Evolutionary conservation across 2,888 invertebrate species (phyloP), one percentile per base, ranked within the genome.

Genomic region (Mantis religiosa): DNA sequence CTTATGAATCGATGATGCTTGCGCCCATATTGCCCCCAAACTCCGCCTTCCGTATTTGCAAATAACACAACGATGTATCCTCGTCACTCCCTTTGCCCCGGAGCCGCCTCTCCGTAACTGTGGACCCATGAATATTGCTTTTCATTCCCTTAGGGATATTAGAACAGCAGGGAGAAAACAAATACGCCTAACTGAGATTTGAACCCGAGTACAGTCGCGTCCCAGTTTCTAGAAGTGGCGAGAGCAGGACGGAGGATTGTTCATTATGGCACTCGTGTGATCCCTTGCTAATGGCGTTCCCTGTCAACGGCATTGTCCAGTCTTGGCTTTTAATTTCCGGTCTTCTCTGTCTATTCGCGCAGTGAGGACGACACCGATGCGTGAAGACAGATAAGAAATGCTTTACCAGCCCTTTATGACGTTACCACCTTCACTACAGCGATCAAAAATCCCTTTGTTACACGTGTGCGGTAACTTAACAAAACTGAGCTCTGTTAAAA

Each of bases 241-340:
- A 71, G 54, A 71, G 54, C 54, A 25, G 54, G 54, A 71, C 9
- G 28, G n/a, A 30, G 84, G 12, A n/a, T 34, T 41, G 47, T 85
- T 85, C 85, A 85, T 85, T 85, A 85, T 41, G 54, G 15, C 25
- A 71, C 54, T 71, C 54, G 54, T 71, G 84, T 86, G 81, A 54
- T 86, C 86, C 28, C 28, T 27, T 20, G 71, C 47, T 85, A 85
- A 85, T 85, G 85, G 85, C 28, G 71, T n/a, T 41, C 54, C 71
- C 86, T 86, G 86, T 86, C 86, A 86, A 54, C 54, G 81, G 86
- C 71, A 86, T 86, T 86, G 86, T 86, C 86, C 86, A 86, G 86
- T 86, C 86, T 86, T 86, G 86, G 86, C 86, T 86, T 86, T 86
- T 86, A 86, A 86, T 86, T 86, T 86, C 86, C 86, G 86, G 86